These are phyloP conservation scores for Drosophila koepferae DNA, from an alignment of 2,888 invertebrate species.

Conservation along the genomic window DNA sequence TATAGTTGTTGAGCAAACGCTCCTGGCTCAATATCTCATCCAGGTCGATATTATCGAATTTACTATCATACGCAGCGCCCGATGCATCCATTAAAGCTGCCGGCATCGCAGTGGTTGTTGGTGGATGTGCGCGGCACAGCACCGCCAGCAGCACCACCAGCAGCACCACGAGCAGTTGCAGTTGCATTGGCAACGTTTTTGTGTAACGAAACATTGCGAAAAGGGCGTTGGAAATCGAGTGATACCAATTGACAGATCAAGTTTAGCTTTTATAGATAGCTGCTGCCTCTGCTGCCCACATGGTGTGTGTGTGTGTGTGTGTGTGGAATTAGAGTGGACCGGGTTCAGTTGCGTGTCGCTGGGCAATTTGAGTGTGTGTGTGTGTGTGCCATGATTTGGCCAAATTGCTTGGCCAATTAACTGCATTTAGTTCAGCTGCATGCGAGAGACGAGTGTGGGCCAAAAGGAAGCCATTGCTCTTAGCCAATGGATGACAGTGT, in stretches of 20 bases:
- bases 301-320: background rate
- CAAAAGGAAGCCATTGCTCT: constrained; percentile 33
- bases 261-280: constrained; percentile 43
- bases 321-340: background rate
- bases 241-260: constrained; percentile 3
- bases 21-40: constrained; percentile 89
- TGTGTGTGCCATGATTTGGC: background rate
- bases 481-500: constrained; percentile 29
- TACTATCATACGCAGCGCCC: constrained; percentile 86
- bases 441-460: constrained; percentile 9
- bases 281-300: background rate
- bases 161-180: constrained; percentile 2
- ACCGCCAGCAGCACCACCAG: constrained; percentile 6
- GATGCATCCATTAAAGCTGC: background rate
- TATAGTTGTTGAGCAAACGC: constrained; percentile 88
- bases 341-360: constrained; percentile 36
- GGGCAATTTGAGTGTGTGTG: constrained; percentile 35
- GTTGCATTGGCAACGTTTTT: background rate
- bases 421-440: constrained; percentile 46
- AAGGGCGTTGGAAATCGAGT: constrained; percentile 6
- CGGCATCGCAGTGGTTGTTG: constrained; percentile 57
- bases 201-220: constrained; percentile 26
- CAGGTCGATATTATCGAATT: constrained; percentile 89
- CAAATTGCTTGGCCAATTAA: constrained; percentile 51
- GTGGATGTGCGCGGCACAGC: constrained; percentile 53